These are phyloP conservation scores for Charanyca ferruginea DNA, from an alignment of 2,888 invertebrate species.

Conservation along the genomic window DNA sequence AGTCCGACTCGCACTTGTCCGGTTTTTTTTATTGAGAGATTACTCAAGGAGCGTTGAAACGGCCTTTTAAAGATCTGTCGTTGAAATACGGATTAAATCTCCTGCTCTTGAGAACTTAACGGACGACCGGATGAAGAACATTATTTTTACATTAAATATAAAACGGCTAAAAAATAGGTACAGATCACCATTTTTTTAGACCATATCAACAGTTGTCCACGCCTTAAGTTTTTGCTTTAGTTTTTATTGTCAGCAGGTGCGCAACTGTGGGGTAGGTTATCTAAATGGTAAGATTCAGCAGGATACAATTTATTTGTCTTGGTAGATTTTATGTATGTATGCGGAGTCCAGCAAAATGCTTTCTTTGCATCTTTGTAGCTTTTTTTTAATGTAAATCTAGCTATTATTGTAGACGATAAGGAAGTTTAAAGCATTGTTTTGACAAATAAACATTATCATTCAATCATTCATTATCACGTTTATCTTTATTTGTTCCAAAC, in stretches of 20 bases:
- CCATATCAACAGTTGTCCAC: constrained; percentile 32
- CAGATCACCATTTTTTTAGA: constrained; percentile 4
- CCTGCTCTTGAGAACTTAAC: not conserved
- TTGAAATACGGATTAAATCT: constrained; percentile 23
- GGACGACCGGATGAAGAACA: not conserved
- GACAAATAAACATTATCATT: no score
- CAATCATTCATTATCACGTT: no score
- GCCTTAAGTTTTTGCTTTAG: constrained; percentile 40
- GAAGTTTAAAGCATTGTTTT: no score
- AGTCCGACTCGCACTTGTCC: no score
- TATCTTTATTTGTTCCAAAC: no score
- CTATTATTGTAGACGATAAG: no score
- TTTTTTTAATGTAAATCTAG: no score
- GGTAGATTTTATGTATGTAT: not conserved
- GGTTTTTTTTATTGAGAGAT: not conserved
- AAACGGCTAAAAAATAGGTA: not conserved
- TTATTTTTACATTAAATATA: not conserved
- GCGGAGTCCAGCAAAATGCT: no score
- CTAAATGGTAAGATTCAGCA: constrained; percentile 28
- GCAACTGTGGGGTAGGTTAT: constrained; percentile 25
- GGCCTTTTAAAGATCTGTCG: constrained; percentile 7
- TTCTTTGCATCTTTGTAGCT: no score
- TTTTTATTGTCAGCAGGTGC: constrained; percentile 47
- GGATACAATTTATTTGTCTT: constrained; percentile 1
- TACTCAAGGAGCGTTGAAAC: constrained; percentile 6